Conservation (phyloP, 2,797 vertebrate genomes). For the Diplodus puntazzo region DNA sequence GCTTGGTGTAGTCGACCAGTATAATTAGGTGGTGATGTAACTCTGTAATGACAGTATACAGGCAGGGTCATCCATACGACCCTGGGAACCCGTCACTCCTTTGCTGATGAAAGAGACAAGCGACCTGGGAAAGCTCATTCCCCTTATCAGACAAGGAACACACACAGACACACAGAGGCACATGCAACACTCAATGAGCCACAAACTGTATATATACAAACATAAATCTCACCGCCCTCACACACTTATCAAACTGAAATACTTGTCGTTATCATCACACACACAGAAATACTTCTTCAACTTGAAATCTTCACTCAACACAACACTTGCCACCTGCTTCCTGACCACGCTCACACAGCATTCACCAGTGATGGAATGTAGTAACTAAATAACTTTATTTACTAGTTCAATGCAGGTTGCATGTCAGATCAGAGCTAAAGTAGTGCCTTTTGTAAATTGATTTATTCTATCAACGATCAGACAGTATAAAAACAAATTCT, state of each 20-base stretch:
- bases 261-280: conserved; percentile 1
- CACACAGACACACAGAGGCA: conserved; percentile 55
- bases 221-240: conserved; percentile 12
- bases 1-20: conserved; percentile 45
- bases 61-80: conserved; percentile 72
- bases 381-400: too few relatives aligned
- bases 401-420: too few relatives aligned
- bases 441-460: too few relatives aligned
- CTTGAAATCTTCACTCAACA: conserved; percentile 8
- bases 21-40: conserved; percentile 80
- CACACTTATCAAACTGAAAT: conserved; percentile 35
- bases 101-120: conserved; percentile 81
- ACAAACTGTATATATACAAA: conserved; percentile 45
- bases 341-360: neutral
- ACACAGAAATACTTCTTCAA: neutral
- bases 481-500: too few relatives aligned
- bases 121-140: conserved; percentile 83
- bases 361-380: too few relatives aligned
- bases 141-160: conserved; percentile 77
- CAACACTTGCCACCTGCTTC: conserved; percentile 12
- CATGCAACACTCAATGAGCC: conserved; percentile 30
- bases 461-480: too few relatives aligned
- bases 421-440: too few relatives aligned
- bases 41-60: conserved; percentile 78
- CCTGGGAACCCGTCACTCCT: conserved; percentile 83